Evolutionary conservation across 1,140 invertebrate species (phyloP).

Genomic region (Druon quercuslanigerum): DNA sequence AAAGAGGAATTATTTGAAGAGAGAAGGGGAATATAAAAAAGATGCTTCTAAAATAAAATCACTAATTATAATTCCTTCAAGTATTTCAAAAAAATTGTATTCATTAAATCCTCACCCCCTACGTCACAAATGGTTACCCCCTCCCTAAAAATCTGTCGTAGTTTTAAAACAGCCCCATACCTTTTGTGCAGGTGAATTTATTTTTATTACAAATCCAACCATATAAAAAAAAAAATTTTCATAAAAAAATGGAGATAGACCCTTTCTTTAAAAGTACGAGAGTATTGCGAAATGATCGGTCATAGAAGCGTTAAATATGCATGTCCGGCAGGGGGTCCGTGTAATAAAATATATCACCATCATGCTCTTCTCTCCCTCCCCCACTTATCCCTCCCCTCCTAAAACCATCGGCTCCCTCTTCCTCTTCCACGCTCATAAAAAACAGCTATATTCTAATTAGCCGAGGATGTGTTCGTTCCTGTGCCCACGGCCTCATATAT

Average conservation of each 20-base stretch:
- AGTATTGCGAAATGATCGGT: constrained; percentile 48
- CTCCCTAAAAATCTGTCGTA: too few relatives aligned
- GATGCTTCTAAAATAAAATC: too few relatives aligned
- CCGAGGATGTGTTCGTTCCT: constrained; percentile 60
- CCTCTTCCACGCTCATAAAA: constrained; percentile 77
- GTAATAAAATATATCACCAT: constrained; percentile 71
- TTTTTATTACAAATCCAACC: too few relatives aligned
- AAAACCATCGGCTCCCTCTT: constrained; percentile 69
- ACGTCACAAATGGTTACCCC: too few relatives aligned
- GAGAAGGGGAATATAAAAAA: too few relatives aligned
- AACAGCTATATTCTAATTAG: constrained; percentile 77
- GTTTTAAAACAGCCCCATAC: too few relatives aligned
- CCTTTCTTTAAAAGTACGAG: too few relatives aligned
- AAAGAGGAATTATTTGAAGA: not conserved
- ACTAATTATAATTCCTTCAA: too few relatives aligned
- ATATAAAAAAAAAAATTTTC: too few relatives aligned
- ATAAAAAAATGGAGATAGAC: too few relatives aligned
- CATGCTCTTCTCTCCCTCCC: constrained; percentile 51
- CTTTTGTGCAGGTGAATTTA: too few relatives aligned
- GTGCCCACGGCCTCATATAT: constrained; percentile 25
- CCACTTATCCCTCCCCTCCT: constrained; percentile 49
- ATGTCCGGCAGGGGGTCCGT: constrained; percentile 73
- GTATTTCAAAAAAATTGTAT: not conserved
- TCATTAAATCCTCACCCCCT: too few relatives aligned
- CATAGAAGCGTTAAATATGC: constrained; percentile 71